phyloP scores from a whole-genome alignment of 2,113 vertebrate species.

The Mesitornis unicolor region DNA sequence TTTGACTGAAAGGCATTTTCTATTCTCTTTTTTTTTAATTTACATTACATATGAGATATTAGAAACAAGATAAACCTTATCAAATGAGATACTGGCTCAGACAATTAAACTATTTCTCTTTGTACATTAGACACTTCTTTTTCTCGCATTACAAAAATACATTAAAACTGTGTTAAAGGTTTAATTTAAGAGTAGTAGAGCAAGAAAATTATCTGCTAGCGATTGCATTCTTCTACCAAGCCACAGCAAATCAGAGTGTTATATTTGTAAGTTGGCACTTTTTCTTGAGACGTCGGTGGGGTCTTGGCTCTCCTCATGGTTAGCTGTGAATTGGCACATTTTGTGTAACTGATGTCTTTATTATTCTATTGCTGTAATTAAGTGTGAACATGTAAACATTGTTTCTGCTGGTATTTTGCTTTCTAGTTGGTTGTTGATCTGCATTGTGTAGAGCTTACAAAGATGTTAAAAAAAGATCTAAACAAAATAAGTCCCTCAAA shows the following conservation, averaged over 20 bases:
- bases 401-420: not conserved
- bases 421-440: not conserved
- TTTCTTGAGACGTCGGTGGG: not conserved
- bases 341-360: not conserved
- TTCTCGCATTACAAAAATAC: not conserved
- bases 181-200: not conserved
- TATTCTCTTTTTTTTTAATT: not conserved
- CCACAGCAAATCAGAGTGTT: not conserved
- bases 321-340: not conserved
- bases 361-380: not conserved
- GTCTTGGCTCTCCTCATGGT: not conserved
- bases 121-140: not conserved
- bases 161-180: not conserved
- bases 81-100: not conserved
- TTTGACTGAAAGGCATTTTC: not conserved
- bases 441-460: not conserved
- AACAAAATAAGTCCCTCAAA: not conserved
- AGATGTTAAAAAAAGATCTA: not conserved
- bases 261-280: not conserved
- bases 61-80: not conserved
- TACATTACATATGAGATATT: not conserved
- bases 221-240: not conserved
- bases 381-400: not conserved
- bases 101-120: not conserved
- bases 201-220: not conserved